Percentiles rank a stretch among this genome's conserved stretches.
Conservation (phyloP, 2,888 invertebrate species). For the Netelia inedita region DNA sequence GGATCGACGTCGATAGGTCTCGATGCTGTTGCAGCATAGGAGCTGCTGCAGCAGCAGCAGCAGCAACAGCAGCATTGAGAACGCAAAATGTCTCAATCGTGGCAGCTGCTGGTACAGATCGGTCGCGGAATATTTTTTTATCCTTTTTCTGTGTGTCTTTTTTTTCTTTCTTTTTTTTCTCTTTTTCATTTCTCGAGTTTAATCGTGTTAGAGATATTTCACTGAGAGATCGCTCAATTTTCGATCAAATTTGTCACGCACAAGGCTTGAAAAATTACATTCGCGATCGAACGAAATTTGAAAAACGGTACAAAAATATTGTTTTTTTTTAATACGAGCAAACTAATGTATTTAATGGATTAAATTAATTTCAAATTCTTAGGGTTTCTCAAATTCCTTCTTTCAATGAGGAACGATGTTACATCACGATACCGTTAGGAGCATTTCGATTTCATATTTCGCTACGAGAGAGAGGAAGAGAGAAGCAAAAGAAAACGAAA, state of each 20-base stretch:
- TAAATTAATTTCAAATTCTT: background rate
- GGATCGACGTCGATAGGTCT: constrained; percentile 61
- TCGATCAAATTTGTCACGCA: constrained; percentile 18
- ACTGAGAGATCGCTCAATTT: constrained; percentile 38
- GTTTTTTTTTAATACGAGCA: background rate
- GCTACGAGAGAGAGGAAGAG: background rate
- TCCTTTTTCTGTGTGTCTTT: background rate
- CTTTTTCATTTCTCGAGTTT: constrained; percentile 20
- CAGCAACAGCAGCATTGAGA: constrained; percentile 13
- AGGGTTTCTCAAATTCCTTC: background rate
- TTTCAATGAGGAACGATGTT: background rate
- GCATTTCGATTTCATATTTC: background rate
- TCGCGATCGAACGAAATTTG: background rate
- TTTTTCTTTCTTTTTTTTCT: background rate
- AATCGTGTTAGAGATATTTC: constrained; percentile 38
- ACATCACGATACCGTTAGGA: background rate
- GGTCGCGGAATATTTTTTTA: too few relatives aligned
- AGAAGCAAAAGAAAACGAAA: background rate
- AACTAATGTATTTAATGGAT: background rate
- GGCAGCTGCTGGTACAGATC: constrained; percentile 14
- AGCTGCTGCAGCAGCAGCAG: background rate
- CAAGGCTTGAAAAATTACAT: background rate
- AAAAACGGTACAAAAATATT: too few relatives aligned
- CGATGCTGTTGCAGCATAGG: constrained; percentile 10
- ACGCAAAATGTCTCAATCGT: constrained; percentile 60